Base-by-base conservation (phyloP, 2,113 vertebrate genomes). In the Morone saxatilis region DNA sequence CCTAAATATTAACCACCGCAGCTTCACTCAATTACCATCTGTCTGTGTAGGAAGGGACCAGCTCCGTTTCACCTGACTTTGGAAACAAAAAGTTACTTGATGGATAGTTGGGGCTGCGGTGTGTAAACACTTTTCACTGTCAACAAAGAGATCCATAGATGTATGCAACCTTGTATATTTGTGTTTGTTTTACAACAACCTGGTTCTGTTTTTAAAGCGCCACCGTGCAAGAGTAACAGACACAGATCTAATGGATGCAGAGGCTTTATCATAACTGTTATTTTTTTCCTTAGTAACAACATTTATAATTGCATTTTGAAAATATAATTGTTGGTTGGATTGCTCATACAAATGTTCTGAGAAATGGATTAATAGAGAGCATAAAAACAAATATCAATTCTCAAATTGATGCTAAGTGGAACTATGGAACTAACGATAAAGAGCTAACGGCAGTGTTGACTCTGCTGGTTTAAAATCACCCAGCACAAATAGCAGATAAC, bases 11-110 rank as follows among this genome's bases (percentile, higher is more conserved):
- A 91, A 89, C 81, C 84, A 86, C 57, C 60, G 5, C 2, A 6
- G 69, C 86, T 86, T 87, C 84, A 79, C 80, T 84, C 74, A 70
- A 54, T 84, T 71, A 76, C 91, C 93, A 93, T 93, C 91, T 93
- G 93, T 86, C 84, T 73, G n/a, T 62, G 69, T 43, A 61, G 53
- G 66, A 31, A 78, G 59, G 50, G 82, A 78, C 76, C 13, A 31
- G 77, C 71, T 74, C 56, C 40, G 75, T 78, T 88, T 78, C 54
- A 85, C 72, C 69, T 84, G 82, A 90, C 85, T 91, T 90, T 88
- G 80, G 61, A 78, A 86, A 83, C 48, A 62, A 84, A 85, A 84
- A 82, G 51, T 81, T 89, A 6, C 25, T 43, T 40, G 50, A 74
- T 12, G 60, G 54, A 66, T 51, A 61, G 51, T 38, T 41, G 38